Conservation (phyloP, 2,113 vertebrate genomes). For the Onychostruthus taczanowskii region DNA sequence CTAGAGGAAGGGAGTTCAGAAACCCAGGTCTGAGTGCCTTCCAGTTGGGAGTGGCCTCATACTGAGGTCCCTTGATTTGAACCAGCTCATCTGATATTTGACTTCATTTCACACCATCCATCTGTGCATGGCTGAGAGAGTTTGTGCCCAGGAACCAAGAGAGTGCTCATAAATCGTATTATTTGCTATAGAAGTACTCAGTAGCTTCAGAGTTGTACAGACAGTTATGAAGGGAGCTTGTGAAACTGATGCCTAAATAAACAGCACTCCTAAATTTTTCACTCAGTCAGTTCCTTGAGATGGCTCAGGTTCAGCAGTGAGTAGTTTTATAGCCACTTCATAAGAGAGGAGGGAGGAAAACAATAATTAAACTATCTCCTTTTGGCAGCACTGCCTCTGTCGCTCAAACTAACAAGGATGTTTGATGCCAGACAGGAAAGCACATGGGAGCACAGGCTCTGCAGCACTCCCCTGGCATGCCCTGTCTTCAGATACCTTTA, state of each 20-base stretch:
- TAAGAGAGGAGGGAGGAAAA: conserved; percentile 8
- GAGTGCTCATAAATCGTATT: not conserved
- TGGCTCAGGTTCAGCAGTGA: conserved; percentile 29
- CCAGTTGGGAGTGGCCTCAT: not conserved
- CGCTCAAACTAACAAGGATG: not conserved
- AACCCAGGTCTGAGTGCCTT: not conserved
- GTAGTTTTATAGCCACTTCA: conserved; percentile 42
- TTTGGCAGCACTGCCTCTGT: not conserved
- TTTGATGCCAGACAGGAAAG: not conserved
- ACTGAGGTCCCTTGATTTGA: not conserved
- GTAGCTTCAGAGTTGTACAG: not conserved
- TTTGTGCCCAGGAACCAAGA: not conserved
- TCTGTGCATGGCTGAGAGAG: not conserved
- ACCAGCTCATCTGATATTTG: not conserved
- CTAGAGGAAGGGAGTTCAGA: not conserved
- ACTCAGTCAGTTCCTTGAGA: not conserved
- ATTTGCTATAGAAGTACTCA: not conserved
- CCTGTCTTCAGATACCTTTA: not conserved
- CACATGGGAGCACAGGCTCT: not conserved
- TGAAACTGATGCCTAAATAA: conserved; percentile 33
- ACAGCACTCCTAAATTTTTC: conserved; percentile 33
- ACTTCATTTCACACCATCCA: not conserved
- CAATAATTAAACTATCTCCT: conserved; percentile 53
- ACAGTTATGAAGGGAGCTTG: not conserved
- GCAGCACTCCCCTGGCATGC: not conserved